Base-by-base conservation (phyloP, 2,797 vertebrate genomes). In the Nasua narica region DNA sequence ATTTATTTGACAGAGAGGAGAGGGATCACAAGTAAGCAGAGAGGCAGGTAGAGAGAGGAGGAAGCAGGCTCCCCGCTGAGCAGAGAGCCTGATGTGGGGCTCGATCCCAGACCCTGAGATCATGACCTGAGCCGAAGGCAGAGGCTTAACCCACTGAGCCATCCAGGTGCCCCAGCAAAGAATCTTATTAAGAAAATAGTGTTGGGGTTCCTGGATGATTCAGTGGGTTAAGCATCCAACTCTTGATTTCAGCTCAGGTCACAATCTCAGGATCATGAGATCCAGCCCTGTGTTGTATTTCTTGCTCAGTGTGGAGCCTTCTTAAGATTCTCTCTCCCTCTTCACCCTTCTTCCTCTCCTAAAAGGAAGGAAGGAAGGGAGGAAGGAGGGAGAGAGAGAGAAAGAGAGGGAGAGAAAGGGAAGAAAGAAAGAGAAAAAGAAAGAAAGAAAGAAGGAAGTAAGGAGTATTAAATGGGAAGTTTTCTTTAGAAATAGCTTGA, bases 141-240 rank as follows among this genome's bases (percentile, higher is more conserved):
- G n/a, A n/a, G n/a, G n/a, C n/a, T n/a, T n/a, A n/a, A n/a, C n/a
- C n/a, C n/a, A n/a, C n/a, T n/a, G n/a, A n/a, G n/a, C n/a, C n/a
- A n/a, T n/a, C n/a, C n/a, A n/a, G n/a, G n/a, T n/a, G n/a, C n/a
- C n/a, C n/a, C n/a, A 6, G 10, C 48, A 96, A 83, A 48, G 18
- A 76, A 37, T 69, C 77, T 93, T 91, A 77, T 65, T 92, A 86
- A 91, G 72, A 94, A 96, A 72, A 72, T 90, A 92, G 32, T 84
- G 82, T 65, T 83, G 65, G n/a, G 65, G n/a, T 67, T 35, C 65
- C 65, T 67, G 18, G 18, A 8, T 67, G 65, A 18, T 9, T 67
- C 65, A 35, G n/a, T 67, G 8, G 14, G n/a, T 67, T 35, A 19
- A 67, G 65, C 1, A 4, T 67, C 65, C 2, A 3, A 21, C 32